Base-by-base conservation (phyloP, 2,888 invertebrate species). In the Cerastoderma edule region DNA sequence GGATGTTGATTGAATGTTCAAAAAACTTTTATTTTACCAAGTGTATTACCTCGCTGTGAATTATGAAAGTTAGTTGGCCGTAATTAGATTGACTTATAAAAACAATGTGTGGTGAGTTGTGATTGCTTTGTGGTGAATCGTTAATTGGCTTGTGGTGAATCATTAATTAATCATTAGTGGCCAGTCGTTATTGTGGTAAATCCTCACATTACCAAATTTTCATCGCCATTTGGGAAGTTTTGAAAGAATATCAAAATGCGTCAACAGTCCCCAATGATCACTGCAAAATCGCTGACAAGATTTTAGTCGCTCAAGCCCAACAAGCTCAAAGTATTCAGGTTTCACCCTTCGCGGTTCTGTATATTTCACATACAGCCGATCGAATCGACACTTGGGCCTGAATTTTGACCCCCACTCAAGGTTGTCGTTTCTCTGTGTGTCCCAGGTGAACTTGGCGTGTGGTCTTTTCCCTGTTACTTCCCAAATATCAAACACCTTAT, bases 401-500 rank as follows among this genome's bases (percentile, higher is more conserved):
- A 89, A 92, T 56, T 87, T 88, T 82, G 16, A 87, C 85, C 74
- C 60, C 80, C 92, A 87, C 74, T 92, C 85, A 13, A 93, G 90
- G 87, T 95, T 95, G 80, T 94, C 94, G 88, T 95, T 95, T 46
- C 94, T 88, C n/a, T 84, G 88, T 71, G 92, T 92, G 88, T 95
- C 95, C 95, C 95, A 95, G 0, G 95, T 95, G 88, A 92, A 95
- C 68, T 93, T 89, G 27, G 93, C 93, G 76, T 94, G 94, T 63
- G 90, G 89, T 8, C 94, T 91, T n/a, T 92, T 89, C 0, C 95
- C 95, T 64, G 94, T 94, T 5, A 91, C 87, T 57, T 93, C 91
- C 95, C 95, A 95, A 2, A 95, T 60, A 85, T 94, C 94, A 56
- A 86, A 85, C 48, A 94, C 84, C 28, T 91, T 91, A 0, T 83